Base-by-base conservation (phyloP, 30 jellyfish, hydroid and myxozoan species). In the Catostylus mosaicus region DNA sequence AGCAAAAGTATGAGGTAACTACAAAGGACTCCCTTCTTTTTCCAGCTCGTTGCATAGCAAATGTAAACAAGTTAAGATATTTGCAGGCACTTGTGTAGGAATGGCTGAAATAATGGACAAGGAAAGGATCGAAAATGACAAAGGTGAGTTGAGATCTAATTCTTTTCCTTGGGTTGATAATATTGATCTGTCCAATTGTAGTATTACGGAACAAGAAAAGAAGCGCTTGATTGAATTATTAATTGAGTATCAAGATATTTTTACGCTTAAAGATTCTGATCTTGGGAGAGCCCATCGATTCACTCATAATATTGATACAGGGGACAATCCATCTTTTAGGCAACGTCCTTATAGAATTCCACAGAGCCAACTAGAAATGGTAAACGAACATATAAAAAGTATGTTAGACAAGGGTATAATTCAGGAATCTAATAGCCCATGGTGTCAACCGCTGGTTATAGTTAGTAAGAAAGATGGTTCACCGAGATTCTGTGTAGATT, bases 31-130 rank as follows among this genome's bases (percentile, higher is more conserved):
- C 45, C 24, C 35, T 33, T 27, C 64, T 75, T 10, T 76, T 24
- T 76, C 63, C 87, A 27, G 75, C 87, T 50, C 45, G 87, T 24
- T 52, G 47, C 29, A 30, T 76, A 6, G 77, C 87, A 1, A 16
- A 57, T 76, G 62, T 54, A 9, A 34, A 23, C 10, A 57, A 76
- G 76, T 60, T 14, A 78, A 36, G 31, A 22, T 78, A n/a, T 60
- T 57, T 78, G 43, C 80, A 78, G 89, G 80, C 7, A 78, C 89
- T 18, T 78, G 80, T 29, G 80, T 78, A 8, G 89, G 89, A 22
- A 78, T 78, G 89, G 80, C 89, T 20, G 80, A 59, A 78, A 34
- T 3, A 2, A 7, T 78, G 47, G 80, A 78, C 20, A 34, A 56
- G 69, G 29, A 45, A 1, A 22, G 32, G 10, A 2, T 43, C 31